These are phyloP conservation scores for Neelides sp. DNA, from an alignment of 1,140 invertebrate genomes.

Conservation along the genomic window DNA sequence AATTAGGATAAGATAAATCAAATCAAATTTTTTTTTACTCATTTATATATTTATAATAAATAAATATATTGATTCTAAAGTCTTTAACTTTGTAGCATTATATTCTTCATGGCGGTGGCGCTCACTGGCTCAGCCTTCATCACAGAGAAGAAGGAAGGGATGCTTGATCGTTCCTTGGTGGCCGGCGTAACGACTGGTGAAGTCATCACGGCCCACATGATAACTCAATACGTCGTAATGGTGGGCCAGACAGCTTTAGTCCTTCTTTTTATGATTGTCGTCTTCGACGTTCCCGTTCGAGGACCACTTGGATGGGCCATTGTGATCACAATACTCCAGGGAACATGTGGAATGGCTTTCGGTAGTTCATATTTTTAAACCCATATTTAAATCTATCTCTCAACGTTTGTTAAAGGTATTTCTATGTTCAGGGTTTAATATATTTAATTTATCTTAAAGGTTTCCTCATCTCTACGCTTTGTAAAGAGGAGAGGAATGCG, in stretches of 20 bases:
- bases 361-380: constrained; percentile 40
- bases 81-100: constrained; percentile 55
- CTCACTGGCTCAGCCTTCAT: constrained; percentile 81
- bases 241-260: constrained; percentile 77
- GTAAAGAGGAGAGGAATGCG: constrained; percentile 78
- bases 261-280: constrained; percentile 65
- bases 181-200: constrained; percentile 77
- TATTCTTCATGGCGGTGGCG: constrained; percentile 90
- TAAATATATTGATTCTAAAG: constrained; percentile 4
- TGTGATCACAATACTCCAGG: constrained; percentile 57
- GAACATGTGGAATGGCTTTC: constrained; percentile 85
- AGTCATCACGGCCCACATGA: constrained; percentile 79
- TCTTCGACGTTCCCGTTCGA: constrained; percentile 65
- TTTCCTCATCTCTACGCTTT: constrained; percentile 73
- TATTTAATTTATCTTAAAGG: constrained; percentile 40
- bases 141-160: constrained; percentile 77
- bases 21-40: not conserved
- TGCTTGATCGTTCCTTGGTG: constrained; percentile 79
- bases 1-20: not conserved
- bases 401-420: too few species aligned
- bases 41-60: not conserved
- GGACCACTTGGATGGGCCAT: constrained; percentile 65
- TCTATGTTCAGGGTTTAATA: too few species aligned
- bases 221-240: constrained; percentile 88
- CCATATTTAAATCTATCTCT: not conserved